A percentile compares a stretch with the other conserved stretches of the same genome.
Evolutionary conservation across 2,797 vertebrate species (phyloP).

Genomic region (Macroramphosus scolopax): DNA sequence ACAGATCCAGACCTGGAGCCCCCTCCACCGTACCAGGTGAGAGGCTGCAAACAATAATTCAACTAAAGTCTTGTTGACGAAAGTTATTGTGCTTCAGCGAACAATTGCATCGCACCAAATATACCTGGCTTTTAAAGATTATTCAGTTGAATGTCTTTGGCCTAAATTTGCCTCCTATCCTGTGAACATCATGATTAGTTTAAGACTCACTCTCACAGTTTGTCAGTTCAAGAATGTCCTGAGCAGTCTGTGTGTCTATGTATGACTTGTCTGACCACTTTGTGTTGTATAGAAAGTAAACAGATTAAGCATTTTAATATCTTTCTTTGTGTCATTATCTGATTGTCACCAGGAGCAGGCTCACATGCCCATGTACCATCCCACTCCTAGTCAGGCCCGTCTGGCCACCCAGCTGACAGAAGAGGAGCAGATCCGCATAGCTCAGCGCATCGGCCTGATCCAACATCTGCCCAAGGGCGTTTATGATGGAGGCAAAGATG

Average conservation of each 20-base stretch:
- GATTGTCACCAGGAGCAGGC: conserved; percentile 75
- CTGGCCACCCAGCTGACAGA: conserved; percentile 88
- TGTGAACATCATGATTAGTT: no score
- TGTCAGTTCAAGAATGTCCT: conserved; percentile 1
- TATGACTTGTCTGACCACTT: conserved; percentile 1
- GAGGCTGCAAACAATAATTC: neutral
- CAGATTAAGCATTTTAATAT: neutral
- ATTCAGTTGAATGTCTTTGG: no score
- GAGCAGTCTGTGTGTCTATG: neutral
- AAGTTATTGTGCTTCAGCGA: no score
- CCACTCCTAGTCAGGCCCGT: conserved; percentile 84
- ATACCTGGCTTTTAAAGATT: no score
- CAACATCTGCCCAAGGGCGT: conserved; percentile 86
- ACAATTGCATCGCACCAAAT: no score
- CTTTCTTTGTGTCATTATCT: conserved; percentile 3
- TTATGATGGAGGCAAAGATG: conserved; percentile 79
- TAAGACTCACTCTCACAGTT: neutral
- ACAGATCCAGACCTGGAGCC: conserved; percentile 89
- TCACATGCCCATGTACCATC: conserved; percentile 85
- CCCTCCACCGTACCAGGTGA: conserved; percentile 93
- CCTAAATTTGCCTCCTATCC: no score
- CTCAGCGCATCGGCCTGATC: conserved; percentile 88
- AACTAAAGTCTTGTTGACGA: no score
- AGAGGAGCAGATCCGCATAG: conserved; percentile 88
- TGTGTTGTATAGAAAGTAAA: neutral